A percentile compares a stretch with the other conserved stretches of the same genome.
Conservation (phyloP, 2,797 vertebrate genomes). For the Fundulus diaphanus region DNA sequence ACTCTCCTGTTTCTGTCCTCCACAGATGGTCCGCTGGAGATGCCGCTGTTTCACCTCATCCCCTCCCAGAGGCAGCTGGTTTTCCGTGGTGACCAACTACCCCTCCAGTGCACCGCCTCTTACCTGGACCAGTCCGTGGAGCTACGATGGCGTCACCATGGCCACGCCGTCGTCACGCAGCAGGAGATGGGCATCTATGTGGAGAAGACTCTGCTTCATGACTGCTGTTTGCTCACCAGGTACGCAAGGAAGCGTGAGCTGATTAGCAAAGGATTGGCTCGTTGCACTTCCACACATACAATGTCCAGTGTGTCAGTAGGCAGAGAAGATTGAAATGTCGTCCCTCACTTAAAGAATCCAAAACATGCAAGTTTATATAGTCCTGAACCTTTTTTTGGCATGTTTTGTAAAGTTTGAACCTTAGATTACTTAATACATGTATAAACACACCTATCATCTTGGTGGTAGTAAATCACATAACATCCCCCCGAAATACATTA, state of each 20-base stretch:
- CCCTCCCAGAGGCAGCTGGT: constrained; percentile 92
- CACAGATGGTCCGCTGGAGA: constrained; percentile 86
- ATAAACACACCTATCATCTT: too few relatives aligned
- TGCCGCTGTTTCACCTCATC: constrained; percentile 91
- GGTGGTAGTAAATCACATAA: too few relatives aligned
- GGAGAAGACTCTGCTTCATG: constrained; percentile 90
- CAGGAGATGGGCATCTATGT: constrained; percentile 86
- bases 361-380: background rate
- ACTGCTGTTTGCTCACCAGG: constrained; percentile 93
- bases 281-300: background rate
- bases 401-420: background rate
- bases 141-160: constrained; percentile 86
- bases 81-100: constrained; percentile 89
- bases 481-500: too few relatives aligned
- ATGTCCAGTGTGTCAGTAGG: background rate
- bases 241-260: constrained; percentile 52
- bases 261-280: background rate
- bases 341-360: background rate
- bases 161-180: constrained; percentile 76
- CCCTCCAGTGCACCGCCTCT: constrained; percentile 90
- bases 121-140: constrained; percentile 82
- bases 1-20: constrained; percentile 30
- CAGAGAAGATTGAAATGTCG: constrained; percentile 20
- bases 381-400: background rate
- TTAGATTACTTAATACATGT: too few relatives aligned